Evolutionary conservation across 2,888 invertebrate species (phyloP).

Genomic region (Polymixis lichenea): DNA sequence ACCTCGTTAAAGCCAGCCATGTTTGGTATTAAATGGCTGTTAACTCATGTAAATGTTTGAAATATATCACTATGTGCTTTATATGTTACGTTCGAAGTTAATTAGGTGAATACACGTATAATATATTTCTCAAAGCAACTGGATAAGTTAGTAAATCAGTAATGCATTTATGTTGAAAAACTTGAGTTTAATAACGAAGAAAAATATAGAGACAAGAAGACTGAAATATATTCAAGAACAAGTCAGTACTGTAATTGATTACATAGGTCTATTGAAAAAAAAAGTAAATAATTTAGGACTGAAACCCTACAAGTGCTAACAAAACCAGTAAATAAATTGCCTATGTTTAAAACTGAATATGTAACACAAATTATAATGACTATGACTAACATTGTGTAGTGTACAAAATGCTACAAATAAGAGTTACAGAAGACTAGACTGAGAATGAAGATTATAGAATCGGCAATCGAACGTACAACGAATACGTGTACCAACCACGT

Average conservation of each 20-base stretch:
- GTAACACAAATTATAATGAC: neutral
- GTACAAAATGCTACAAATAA: too few species aligned
- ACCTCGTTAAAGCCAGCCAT: constrained; percentile 50
- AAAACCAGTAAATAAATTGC: neutral
- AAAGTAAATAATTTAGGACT: neutral
- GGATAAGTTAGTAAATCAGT: neutral
- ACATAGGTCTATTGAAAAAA: neutral
- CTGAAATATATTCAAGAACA: too few species aligned
- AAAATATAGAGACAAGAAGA: too few species aligned
- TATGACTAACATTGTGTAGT: neutral
- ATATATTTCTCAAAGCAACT: neutral
- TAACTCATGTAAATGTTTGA: constrained; percentile 52
- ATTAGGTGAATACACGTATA: constrained; percentile 35
- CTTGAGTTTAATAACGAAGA: neutral
- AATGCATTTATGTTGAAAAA: too few species aligned
- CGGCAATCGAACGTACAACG: too few species aligned
- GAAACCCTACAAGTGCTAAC: neutral
- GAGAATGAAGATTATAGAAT: neutral
- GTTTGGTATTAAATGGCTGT: constrained; percentile 50
- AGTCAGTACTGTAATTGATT: too few species aligned
- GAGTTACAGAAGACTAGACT: neutral
- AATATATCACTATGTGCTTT: constrained; percentile 51
- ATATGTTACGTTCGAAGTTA: constrained; percentile 33
- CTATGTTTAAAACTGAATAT: neutral
- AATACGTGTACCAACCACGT: neutral